A percentile compares a stretch with the other conserved stretches of the same genome.
Conservation (phyloP, 2,888 invertebrate species). For the Parelbella ahira region DNA sequence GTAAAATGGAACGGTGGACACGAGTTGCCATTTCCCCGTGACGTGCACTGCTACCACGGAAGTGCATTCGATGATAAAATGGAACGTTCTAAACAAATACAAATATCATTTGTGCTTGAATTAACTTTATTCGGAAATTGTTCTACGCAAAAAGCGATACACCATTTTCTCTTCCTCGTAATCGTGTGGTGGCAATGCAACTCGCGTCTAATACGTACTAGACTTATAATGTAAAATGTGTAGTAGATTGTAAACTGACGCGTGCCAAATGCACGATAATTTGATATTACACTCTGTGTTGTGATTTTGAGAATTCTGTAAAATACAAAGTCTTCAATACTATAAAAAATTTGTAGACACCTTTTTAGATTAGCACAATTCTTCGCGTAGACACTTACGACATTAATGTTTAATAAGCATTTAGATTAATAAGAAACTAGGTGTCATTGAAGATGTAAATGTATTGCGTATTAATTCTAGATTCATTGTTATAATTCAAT, state of each 20-base stretch:
- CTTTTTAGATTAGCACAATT: conserved; percentile 79
- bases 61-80: too few species aligned
- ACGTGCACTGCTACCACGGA: conserved; percentile 29
- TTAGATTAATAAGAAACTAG: conserved; percentile 70
- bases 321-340: conserved; percentile 72
- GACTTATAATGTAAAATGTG: conserved; percentile 57
- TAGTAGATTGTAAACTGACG: conserved; percentile 45
- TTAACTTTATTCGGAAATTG: too few species aligned
- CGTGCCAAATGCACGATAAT: conserved; percentile 76
- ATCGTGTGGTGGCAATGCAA: conserved; percentile 30
- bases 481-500: conserved; percentile 73
- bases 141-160: too few species aligned
- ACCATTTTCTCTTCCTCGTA: not conserved
- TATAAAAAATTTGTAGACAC: conserved; percentile 69
- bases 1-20: conserved; percentile 44
- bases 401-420: conserved; percentile 66
- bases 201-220: conserved; percentile 51
- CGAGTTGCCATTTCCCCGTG: conserved; percentile 29
- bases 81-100: too few species aligned
- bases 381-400: conserved; percentile 78
- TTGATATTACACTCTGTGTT: conserved; percentile 81
- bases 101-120: too few species aligned
- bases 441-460: conserved; percentile 64
- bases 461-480: conserved; percentile 62
- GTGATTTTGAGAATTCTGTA: conserved; percentile 81